phyloP scores from a whole-genome alignment of 2,797 vertebrate genomes.

The Phyllotis vaccarum region DNA sequence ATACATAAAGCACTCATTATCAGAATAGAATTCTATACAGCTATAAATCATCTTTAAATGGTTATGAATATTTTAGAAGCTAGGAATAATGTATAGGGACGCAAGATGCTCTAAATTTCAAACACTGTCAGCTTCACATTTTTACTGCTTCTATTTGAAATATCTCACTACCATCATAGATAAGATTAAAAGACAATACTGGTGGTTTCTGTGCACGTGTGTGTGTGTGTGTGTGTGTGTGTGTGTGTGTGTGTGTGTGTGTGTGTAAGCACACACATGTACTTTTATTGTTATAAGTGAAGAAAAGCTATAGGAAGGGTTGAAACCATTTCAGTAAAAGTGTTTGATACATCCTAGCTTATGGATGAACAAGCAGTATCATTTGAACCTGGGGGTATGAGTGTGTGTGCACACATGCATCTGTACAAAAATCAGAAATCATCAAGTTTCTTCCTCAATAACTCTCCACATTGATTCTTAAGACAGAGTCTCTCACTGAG shows the following conservation, averaged over 20 bases:
- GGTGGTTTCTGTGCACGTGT: slow-evolving; percentile 69
- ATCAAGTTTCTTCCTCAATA: neutral
- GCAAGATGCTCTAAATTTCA: slow-evolving; percentile 84
- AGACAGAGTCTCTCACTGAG: neutral
- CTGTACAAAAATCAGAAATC: neutral
- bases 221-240: slow-evolving; percentile 25
- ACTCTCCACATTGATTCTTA: neutral
- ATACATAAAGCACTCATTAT: slow-evolving; percentile 76
- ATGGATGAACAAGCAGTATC: slow-evolving; percentile 46
- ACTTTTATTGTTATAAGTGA: slow-evolving; percentile 61
- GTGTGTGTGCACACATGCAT: neutral
- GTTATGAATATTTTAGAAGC: slow-evolving; percentile 83
- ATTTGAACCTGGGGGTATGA: slow-evolving; percentile 51
- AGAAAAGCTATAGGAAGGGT: slow-evolving; percentile 57
- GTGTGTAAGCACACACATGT: neutral
- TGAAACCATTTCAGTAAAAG: slow-evolving; percentile 54
- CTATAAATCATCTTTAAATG: slow-evolving; percentile 85
- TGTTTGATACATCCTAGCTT: neutral
- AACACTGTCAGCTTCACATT: slow-evolving; percentile 83
- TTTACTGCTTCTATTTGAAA: slow-evolving; percentile 81
- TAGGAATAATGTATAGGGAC: slow-evolving; percentile 83
- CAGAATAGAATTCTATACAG: slow-evolving; percentile 61
- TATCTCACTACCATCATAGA: slow-evolving; percentile 83
- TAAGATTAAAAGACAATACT: slow-evolving; percentile 82
- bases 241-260: neutral